phyloP scores from a whole-genome alignment of 2,888 invertebrate species.

The Conus canariensis region DNA sequence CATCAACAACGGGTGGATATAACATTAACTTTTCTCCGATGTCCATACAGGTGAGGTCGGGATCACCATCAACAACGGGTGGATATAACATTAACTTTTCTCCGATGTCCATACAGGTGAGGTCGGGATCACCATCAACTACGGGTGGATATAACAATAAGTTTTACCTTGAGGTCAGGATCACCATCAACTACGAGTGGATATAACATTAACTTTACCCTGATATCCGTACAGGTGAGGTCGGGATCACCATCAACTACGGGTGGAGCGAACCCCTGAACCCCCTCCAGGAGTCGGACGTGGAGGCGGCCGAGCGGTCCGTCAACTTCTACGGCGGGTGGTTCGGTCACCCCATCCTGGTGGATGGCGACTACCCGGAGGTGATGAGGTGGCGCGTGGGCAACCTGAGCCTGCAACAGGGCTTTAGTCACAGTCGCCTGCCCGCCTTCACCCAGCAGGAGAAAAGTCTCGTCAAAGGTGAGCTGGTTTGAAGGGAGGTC shows the following conservation, averaged over 20 bases:
- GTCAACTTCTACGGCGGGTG: conserved; percentile 69
- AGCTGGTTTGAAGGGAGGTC: not conserved
- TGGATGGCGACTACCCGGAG: conserved; percentile 80
- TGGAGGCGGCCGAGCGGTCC: conserved; percentile 65
- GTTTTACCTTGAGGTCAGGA: too few relatives aligned
- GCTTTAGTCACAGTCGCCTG: conserved; percentile 64
- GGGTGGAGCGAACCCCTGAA: conserved; percentile 67
- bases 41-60: too few relatives aligned
- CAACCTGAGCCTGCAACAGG: conserved; percentile 63
- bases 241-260: conserved; percentile 67
- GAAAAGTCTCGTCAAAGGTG: conserved; percentile 69
- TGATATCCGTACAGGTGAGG: conserved; percentile 54
- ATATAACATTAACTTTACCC: too few relatives aligned
- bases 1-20: too few relatives aligned
- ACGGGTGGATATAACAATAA: conserved; percentile 54
- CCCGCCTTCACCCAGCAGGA: conserved; percentile 74
- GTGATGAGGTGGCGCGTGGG: conserved; percentile 54
- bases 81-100: too few relatives aligned
- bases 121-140: conserved; percentile 56
- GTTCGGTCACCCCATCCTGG: conserved; percentile 74
- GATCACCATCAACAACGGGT: too few relatives aligned
- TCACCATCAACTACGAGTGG: too few relatives aligned
- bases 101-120: too few relatives aligned
- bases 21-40: too few relatives aligned
- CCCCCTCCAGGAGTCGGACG: conserved; percentile 60